phyloP scores from a whole-genome alignment of 2,797 vertebrate species.

The Crotalus adamanteus region DNA sequence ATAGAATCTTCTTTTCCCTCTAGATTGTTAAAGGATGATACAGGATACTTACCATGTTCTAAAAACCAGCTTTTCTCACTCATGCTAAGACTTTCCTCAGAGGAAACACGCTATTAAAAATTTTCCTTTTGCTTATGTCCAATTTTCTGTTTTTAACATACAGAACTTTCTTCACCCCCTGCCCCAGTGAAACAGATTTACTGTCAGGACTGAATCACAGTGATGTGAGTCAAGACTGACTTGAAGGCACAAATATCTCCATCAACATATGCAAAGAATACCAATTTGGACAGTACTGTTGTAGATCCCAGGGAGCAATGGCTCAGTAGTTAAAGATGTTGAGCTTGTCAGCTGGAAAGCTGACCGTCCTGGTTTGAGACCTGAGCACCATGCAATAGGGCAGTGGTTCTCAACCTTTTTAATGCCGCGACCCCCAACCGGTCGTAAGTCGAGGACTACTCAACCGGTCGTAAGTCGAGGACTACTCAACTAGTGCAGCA shows the following conservation, averaged over 20 bases:
- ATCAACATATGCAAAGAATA: background rate
- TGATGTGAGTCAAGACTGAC: background rate
- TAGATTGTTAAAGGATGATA: background rate
- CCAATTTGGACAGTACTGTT: background rate
- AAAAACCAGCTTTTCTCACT: background rate
- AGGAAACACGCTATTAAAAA: background rate
- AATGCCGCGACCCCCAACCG: too few relatives aligned
- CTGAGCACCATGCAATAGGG: background rate
- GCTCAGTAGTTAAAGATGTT: background rate
- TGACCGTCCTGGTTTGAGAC: background rate
- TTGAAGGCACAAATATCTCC: background rate
- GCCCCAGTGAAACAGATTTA: background rate
- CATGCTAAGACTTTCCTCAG: background rate
- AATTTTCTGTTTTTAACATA: background rate
- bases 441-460: too few relatives aligned
- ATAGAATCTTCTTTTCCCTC: background rate
- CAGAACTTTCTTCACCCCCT: background rate
- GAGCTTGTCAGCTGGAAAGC: background rate
- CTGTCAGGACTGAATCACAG: background rate
- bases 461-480: too few relatives aligned
- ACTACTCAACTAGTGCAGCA: too few relatives aligned
- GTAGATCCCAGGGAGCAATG: background rate
- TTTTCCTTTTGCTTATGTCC: background rate
- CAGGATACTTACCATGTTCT: background rate
- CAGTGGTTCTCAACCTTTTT: too few relatives aligned